Conservation (phyloP, 2,113 vertebrate genomes). For the Urocynchramus pylzowi region DNA sequence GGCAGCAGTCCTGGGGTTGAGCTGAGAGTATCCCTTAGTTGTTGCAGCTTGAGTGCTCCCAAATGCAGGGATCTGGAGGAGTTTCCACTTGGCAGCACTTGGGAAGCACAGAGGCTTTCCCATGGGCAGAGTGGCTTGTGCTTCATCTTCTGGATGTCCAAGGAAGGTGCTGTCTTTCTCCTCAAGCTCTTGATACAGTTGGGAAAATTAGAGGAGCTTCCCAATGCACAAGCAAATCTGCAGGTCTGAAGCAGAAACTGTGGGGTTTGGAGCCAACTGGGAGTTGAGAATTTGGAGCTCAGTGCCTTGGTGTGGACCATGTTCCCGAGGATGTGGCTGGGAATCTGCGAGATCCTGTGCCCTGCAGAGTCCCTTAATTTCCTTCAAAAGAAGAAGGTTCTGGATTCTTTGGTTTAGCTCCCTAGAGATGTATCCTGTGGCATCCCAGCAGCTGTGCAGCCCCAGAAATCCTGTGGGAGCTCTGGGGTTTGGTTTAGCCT, state of each 20-base stretch:
- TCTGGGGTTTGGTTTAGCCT: neutral
- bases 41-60: neutral
- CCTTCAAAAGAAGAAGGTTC: neutral
- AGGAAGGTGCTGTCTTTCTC: neutral
- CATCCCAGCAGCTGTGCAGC: neutral
- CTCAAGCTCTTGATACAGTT: neutral
- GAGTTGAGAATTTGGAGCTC: neutral
- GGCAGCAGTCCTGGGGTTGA: neutral
- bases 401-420: neutral
- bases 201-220: neutral
- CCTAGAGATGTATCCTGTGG: neutral
- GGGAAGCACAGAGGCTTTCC: neutral
- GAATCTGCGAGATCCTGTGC: neutral
- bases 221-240: neutral
- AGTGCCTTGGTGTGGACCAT: fast-evolving
- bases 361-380: neutral
- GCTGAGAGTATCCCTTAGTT: neutral
- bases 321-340: fast-evolving
- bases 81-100: neutral
- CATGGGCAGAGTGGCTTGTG: fast-evolving
- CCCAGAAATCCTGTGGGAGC: neutral
- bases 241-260: neutral
- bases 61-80: neutral
- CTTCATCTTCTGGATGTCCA: neutral
- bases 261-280: neutral